Percentiles rank a stretch among this genome's conserved stretches.
phyloP scores from a whole-genome alignment of 30 jellyfish, hydroid and myxozoan genomes.

The Rhopilema esculentum region DNA sequence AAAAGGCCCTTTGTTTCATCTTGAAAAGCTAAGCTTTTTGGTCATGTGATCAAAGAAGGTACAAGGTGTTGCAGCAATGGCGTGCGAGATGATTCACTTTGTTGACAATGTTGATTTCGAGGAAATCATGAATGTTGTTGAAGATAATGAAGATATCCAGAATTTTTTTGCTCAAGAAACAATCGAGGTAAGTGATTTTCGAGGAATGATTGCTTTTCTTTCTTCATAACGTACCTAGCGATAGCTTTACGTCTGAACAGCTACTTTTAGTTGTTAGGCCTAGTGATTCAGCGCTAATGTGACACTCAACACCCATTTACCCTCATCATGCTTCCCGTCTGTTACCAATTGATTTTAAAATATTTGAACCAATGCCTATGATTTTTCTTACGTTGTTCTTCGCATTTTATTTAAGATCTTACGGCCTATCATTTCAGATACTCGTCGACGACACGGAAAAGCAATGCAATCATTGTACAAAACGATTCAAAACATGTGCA shows the following conservation, averaged over 20 bases:
- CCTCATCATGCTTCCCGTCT: neutral
- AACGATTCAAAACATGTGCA: slow-evolving; percentile 41
- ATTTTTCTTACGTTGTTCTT: neutral
- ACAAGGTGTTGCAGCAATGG: neutral
- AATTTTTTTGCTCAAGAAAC: slow-evolving; percentile 13
- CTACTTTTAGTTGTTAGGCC: neutral
- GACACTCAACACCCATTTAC: neutral
- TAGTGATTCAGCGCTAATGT: neutral
- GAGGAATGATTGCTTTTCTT: neutral
- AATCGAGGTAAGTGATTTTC: slow-evolving; percentile 12
- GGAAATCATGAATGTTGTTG: slow-evolving; percentile 28
- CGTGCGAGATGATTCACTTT: slow-evolving; percentile 11
- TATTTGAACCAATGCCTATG: neutral
- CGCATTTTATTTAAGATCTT: neutral
- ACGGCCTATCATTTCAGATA: slow-evolving; percentile 14
- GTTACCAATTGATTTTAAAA: neutral
- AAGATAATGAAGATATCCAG: slow-evolving; percentile 37
- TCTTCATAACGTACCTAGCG: neutral
- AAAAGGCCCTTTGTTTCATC: slow-evolving; percentile 5
- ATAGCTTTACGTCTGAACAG: neutral
- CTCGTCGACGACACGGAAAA: slow-evolving; percentile 7
- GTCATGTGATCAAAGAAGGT: slow-evolving; percentile 22
- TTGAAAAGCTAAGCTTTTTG: slow-evolving; percentile 9
- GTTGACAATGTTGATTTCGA: slow-evolving; percentile 23
- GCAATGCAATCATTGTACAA: slow-evolving; percentile 21